Base-by-base conservation (phyloP, 2,113 vertebrate species). In the Phaethornis superciliosus region DNA sequence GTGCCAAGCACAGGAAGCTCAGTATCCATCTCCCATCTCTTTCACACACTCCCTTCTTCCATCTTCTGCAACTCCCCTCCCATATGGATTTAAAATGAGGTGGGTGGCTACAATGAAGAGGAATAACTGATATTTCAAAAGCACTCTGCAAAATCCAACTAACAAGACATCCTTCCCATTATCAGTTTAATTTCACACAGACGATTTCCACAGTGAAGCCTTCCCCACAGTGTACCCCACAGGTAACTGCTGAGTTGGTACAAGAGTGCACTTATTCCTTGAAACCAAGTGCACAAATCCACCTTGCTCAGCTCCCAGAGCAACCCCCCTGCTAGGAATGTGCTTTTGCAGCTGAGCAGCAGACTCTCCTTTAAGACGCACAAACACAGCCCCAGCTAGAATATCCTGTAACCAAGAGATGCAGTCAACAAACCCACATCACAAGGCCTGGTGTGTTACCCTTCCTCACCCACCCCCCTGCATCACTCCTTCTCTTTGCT, bases 351-450 rank as follows among this genome's bases (percentile, higher is more conserved):
- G 74, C 60, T 7, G 11, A 78, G 65, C 52, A 54, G n/a, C 10
- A 49, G 69, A 15, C 26, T 65, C 49, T 75, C 37, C 93, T 82
- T 35, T 54, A 44, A 76, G 70, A 65, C 70, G 35, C 14, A 28
- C 70, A 26, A 63, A 44, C 1, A 6, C 76, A 80, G 6, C 51
- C 76, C 13, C 71, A 55, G 91, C 91, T 70, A 63, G 60, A 59
- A 46, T 47, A 32, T 4, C 75, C 71, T 2, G 96, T 96, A 89
- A 72, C 96, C 32, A 94, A 49, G 96, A 55, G 91, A 95, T 63
- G 1, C 30, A 26, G 49, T 76, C 93, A 96, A 95, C 96, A 96
- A 93, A 96, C n/a, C 70, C 85, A 62, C 75, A 78, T 19, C 85
- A 76, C 59, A 80, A 24, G 54, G 74, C 60, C 64, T 8, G 10